Conservation (phyloP, 2,888 invertebrate species). For the Andrena trimmerana region DNA sequence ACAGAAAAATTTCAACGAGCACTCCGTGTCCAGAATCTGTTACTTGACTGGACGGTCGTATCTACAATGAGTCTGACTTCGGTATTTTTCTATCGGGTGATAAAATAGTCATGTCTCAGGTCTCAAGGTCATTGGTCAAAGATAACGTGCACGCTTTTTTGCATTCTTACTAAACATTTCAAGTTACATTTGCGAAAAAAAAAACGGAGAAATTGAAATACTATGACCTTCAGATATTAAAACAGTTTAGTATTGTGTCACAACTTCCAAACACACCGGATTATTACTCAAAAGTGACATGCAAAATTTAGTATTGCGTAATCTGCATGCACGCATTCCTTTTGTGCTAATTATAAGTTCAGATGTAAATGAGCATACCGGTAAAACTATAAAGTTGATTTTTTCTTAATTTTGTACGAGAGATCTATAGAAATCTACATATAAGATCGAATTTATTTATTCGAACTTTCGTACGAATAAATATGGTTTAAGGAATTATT, state of each 20-base stretch:
- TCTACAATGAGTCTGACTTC: neutral
- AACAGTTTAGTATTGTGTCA: neutral
- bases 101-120: neutral
- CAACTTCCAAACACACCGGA: too few relatives aligned
- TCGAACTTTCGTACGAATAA: too few relatives aligned
- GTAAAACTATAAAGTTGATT: neutral
- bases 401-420: neutral
- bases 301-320: too few relatives aligned
- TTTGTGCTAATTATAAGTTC: too few relatives aligned
- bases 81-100: constrained; percentile 40
- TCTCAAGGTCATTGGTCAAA: neutral
- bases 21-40: constrained; percentile 1
- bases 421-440: neutral
- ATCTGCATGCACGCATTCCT: too few relatives aligned
- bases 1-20: neutral
- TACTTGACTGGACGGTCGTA: constrained; percentile 20
- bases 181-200: neutral
- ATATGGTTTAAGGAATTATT: too few relatives aligned
- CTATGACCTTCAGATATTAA: neutral
- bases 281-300: too few relatives aligned
- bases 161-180: neutral
- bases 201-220: neutral
- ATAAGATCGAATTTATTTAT: too few relatives aligned
- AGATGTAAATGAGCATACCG: neutral
- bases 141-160: neutral